These are phyloP conservation scores for Camponotus pennsylvanicus DNA, from an alignment of 1,140 invertebrate species.

Conservation along the genomic window DNA sequence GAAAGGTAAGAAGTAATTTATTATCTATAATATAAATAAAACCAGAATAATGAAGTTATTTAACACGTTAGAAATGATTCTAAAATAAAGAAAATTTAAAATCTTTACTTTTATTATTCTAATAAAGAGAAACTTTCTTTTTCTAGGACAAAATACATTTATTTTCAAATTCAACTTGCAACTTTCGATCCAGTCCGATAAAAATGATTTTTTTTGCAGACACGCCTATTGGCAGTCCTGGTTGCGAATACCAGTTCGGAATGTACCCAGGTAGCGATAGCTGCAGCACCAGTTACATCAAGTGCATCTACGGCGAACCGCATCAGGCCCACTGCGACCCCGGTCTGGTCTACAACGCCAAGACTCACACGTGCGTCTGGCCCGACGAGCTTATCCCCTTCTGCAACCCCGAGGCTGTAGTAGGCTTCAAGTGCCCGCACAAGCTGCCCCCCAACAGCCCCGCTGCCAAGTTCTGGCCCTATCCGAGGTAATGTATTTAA, in stretches of 20 bases:
- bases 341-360: slow-evolving; percentile 95
- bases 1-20: neutral
- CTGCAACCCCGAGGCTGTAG: slow-evolving; percentile 95
- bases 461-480: slow-evolving; percentile 95
- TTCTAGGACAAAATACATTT: neutral
- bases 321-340: slow-evolving; percentile 93
- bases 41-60: neutral
- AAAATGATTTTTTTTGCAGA: slow-evolving; percentile 86
- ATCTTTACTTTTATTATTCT: neutral
- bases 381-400: slow-evolving; percentile 94
- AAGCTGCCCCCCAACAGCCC: slow-evolving; percentile 92
- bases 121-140: slow-evolving; percentile 8
- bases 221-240: slow-evolving; percentile 91
- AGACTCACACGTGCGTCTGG: slow-evolving; percentile 96
- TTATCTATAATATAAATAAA: no score
- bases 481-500: slow-evolving; percentile 87
- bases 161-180: neutral
- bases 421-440: slow-evolving; percentile 94
- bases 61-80: neutral
- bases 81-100: neutral
- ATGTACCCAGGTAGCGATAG: slow-evolving; percentile 92
- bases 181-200: neutral
- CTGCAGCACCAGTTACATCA: slow-evolving; percentile 95
- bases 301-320: slow-evolving; percentile 94
- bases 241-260: slow-evolving; percentile 96